Evolutionary conservation across 35 echinoderm and acorn worm genomes (phyloP).

Genomic region (Patiria miniata): DNA sequence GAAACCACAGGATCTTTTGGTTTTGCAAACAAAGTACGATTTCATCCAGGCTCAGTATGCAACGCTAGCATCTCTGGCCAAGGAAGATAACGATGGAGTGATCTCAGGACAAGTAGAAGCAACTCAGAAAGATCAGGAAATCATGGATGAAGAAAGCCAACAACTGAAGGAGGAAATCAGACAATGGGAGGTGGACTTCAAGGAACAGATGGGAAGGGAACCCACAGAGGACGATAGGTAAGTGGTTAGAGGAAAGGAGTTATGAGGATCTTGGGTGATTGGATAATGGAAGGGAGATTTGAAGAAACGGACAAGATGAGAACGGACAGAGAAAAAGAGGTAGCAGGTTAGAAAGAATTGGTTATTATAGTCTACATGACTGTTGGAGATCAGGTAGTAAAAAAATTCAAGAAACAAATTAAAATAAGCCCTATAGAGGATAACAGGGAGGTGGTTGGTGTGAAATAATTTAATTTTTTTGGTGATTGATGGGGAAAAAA

Average conservation of each 20-base stretch:
- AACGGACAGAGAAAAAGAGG: background rate
- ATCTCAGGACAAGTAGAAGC: conserved; percentile 74
- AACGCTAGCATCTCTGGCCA: conserved; percentile 38
- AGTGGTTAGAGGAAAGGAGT: too few species aligned
- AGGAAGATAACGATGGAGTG: conserved; percentile 60
- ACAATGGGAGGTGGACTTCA: conserved; percentile 86
- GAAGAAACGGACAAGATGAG: background rate
- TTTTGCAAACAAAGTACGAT: conserved; percentile 58
- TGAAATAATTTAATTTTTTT: background rate
- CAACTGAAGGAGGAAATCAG: conserved; percentile 79
- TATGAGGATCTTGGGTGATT: too few species aligned
- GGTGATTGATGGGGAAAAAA: too few species aligned
- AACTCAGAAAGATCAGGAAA: conserved; percentile 67
- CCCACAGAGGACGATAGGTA: conserved; percentile 90
- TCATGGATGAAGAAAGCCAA: conserved; percentile 71
- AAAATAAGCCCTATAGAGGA: too few species aligned
- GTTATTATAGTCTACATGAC: too few species aligned
- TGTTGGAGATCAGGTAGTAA: too few species aligned
- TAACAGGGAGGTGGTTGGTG: too few species aligned
- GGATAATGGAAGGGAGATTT: conserved; percentile 8
- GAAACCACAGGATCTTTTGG: conserved; percentile 54
- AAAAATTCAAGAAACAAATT: too few species aligned
- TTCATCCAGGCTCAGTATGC: conserved; percentile 53
- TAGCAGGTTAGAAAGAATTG: too few species aligned
- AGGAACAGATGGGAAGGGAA: conserved; percentile 74